Conservation (phyloP, 2,797 vertebrate genomes). For the Lithobates sylvaticus region DNA sequence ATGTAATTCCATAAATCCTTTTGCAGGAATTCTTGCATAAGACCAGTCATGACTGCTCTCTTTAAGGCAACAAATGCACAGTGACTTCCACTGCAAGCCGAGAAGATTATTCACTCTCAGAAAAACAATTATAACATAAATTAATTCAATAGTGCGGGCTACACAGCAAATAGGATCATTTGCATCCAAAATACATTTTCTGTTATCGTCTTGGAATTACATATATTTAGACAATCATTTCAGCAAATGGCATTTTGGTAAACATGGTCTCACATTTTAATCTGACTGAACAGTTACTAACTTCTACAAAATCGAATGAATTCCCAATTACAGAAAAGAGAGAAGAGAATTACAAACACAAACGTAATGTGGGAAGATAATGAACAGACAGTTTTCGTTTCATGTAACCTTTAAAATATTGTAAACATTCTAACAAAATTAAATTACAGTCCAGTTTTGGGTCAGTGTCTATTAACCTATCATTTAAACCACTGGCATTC, state of each 20-base stretch:
- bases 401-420: neutral
- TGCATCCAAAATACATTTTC: conserved; percentile 42
- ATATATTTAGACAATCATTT: conserved; percentile 15
- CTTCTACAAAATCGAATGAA: neutral
- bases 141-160: conserved; percentile 11
- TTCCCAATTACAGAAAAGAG: neutral
- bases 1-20: too few species aligned
- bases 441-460: neutral
- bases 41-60: neutral
- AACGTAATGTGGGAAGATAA: neutral
- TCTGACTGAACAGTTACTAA: conserved; percentile 1
- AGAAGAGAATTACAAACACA: neutral
- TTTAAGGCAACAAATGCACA: neutral
- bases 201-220: conserved; percentile 6
- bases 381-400: neutral
- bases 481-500: neutral
- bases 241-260: neutral
- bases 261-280: neutral
- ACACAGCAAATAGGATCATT: conserved; percentile 1
- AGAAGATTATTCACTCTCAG: conserved; percentile 23
- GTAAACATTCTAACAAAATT: neutral
- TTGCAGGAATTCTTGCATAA: neutral
- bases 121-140: conserved; percentile 40
- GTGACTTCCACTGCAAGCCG: neutral
- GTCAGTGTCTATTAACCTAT: neutral